Percentiles rank a stretch among this genome's conserved stretches.
Conservation (phyloP, 2,888 invertebrate species). For the Ophion costatus region DNA sequence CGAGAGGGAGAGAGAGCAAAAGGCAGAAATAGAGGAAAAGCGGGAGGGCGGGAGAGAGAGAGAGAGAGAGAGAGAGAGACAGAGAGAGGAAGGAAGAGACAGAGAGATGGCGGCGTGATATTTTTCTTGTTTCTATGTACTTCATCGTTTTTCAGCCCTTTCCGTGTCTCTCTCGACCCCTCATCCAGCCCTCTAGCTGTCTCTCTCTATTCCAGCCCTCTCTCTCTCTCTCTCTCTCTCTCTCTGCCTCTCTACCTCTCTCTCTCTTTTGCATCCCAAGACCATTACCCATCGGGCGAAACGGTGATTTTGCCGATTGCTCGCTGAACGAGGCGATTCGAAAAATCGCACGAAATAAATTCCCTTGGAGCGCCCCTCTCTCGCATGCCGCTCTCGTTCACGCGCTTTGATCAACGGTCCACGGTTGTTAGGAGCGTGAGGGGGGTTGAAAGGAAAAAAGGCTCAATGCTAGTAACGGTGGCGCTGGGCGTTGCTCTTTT, state of each 20-base stretch:
- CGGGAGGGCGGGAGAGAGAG: too few relatives aligned
- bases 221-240: constrained; percentile 9
- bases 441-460: constrained; percentile 18
- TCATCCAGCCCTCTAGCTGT: constrained; percentile 3
- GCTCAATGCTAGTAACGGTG: background rate
- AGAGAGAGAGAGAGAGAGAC: too few relatives aligned
- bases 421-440: constrained; percentile 52
- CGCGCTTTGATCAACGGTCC: constrained; percentile 68
- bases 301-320: constrained; percentile 69
- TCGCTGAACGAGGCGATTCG: constrained; percentile 67
- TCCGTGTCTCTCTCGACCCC: background rate
- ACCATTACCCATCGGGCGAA: constrained; percentile 64
- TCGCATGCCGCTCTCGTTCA: constrained; percentile 13
- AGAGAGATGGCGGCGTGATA: too few relatives aligned
- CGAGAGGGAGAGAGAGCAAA: background rate
- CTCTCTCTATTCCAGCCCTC: background rate
- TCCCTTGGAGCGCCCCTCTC: constrained; percentile 53
- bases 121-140: background rate
- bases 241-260: background rate
- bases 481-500: background rate
- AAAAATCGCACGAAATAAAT: constrained; percentile 68
- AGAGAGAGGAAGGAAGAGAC: too few relatives aligned
- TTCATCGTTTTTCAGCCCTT: too few relatives aligned
- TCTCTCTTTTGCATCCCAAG: constrained; percentile 31
- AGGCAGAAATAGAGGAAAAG: too few relatives aligned